A percentile compares a stretch with the other conserved stretches of the same genome.
Conservation (phyloP, 2,113 vertebrate species). For the Manacus vitellinus region DNA sequence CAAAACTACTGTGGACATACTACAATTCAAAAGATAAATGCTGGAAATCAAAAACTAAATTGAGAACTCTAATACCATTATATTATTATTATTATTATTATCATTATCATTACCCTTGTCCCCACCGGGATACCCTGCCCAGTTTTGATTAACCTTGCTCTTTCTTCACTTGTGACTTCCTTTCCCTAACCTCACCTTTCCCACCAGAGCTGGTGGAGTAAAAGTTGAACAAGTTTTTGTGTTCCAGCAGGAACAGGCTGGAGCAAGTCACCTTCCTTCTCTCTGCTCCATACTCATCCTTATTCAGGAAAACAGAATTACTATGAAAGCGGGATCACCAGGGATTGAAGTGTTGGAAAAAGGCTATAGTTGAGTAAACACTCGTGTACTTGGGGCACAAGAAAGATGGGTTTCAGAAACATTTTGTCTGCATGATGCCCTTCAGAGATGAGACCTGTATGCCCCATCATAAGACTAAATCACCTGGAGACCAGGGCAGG, state of each 20-base stretch:
- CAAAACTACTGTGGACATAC: background rate
- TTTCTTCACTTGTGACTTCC: background rate
- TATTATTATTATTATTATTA: background rate
- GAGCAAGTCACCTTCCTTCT: background rate
- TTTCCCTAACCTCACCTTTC: background rate
- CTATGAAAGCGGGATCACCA: background rate
- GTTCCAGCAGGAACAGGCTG: background rate
- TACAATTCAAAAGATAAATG: background rate
- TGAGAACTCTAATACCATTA: background rate
- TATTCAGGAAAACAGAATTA: background rate
- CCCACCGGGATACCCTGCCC: background rate
- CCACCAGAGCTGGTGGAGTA: background rate
- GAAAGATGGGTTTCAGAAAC: background rate
- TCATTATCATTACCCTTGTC: background rate
- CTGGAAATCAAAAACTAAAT: background rate
- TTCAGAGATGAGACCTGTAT: background rate
- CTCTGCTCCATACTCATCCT: background rate
- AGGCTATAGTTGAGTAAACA: background rate
- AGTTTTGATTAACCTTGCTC: background rate
- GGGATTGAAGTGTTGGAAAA: background rate
- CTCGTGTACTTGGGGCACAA: rapidly evolving
- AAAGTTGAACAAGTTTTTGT: background rate
- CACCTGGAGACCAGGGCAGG: background rate
- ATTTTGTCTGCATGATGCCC: background rate
- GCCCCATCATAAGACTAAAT: background rate